phyloP scores from a whole-genome alignment of 2,113 vertebrate species.

The Dicrurus megarhynchus region DNA sequence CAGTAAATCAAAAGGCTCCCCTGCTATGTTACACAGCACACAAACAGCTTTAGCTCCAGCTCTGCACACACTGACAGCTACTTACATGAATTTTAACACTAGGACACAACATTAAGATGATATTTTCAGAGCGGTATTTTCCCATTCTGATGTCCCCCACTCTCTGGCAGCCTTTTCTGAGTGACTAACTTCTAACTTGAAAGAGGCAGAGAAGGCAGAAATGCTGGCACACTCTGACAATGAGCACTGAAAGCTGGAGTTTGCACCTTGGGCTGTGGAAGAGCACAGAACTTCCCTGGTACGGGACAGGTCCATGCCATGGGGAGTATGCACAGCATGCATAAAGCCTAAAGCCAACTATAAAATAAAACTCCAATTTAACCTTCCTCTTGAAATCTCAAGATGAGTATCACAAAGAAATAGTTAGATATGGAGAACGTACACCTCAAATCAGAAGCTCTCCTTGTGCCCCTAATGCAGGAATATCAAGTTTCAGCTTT shows the following conservation, averaged over 20 bases:
- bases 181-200: background rate
- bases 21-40: background rate
- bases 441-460: conserved; percentile 6
- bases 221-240: background rate
- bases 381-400: background rate
- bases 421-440: background rate
- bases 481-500: background rate
- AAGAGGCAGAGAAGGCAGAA: conserved; percentile 1
- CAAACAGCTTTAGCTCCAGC: background rate
- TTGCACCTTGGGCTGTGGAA: background rate
- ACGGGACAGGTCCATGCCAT: background rate
- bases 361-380: background rate
- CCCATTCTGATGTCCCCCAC: background rate
- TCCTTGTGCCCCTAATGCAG: background rate
- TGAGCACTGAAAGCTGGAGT: background rate
- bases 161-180: background rate
- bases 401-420: background rate
- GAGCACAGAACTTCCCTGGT: background rate
- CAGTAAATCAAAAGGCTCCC: conserved; percentile 41
- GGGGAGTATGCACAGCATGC: background rate
- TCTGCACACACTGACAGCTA: background rate
- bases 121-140: background rate
- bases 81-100: conserved; percentile 25
- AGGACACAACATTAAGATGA: background rate
- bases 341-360: background rate